Evolutionary conservation across 2,113 vertebrate genomes (phyloP), one percentile per base, ranked within the genome.

Genomic region (Phocoena sinus): DNA sequence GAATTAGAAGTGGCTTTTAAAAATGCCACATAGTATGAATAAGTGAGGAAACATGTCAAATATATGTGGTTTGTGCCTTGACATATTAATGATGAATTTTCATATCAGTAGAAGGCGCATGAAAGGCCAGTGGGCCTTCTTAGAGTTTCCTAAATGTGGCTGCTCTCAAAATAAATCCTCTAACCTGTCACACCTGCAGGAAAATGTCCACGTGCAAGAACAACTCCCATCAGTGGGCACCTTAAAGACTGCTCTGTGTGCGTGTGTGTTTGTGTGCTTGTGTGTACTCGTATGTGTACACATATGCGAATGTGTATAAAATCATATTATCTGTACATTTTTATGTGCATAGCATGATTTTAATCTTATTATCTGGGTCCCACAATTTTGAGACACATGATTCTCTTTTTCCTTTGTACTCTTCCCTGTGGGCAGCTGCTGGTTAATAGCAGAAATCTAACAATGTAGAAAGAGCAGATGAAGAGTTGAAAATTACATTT

Each of bases 401-500:
- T 25, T 65, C 9, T 82, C 12, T 9, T 80, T 79, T 89, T 79
- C 50, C 47, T 36, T 95, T 70, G 7, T 38, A 14, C 23, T 60
- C 26, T 93, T 67, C 33, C 23, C 18, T 65, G 1, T 62, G 31
- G 13, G 23, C 56, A 83, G 2, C 13, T 53, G 7, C 25, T 38
- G 3, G 28, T 81, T 77, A 76, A 63, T 23, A 53, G 18, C 26
- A 93, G 47, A 96, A 90, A 8, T 80, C 8, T 81, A 76, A 86
- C 20, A 47, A 11, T 44, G 26, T 84, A 56, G 25, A 95, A 91
- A 86, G 23, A 44, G 68, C 65, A 73, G 14, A 13, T 73, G 23
- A 94, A 65, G 47, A 68, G 11, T 68, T 91, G 60, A 91, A 93
- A 97, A 82, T 86, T 86, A 63, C 36, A 82, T 93, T 93, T 97